phyloP scores from a whole-genome alignment of 2,888 invertebrate genomes.

The Vesta saturnalis region DNA sequence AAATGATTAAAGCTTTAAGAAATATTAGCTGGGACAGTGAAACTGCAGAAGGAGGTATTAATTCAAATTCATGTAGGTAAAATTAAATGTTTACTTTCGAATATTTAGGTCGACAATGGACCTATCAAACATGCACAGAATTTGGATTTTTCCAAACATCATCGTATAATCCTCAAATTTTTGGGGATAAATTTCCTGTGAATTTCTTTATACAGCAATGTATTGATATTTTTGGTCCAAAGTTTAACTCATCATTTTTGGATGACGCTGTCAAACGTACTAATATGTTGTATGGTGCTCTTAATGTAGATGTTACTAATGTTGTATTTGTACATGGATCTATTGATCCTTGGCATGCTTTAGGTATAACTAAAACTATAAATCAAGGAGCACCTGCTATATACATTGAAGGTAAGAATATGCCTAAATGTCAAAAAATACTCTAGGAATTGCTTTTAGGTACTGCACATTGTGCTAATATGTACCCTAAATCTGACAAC shows the following conservation, averaged over 20 bases:
- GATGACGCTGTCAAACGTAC: conserved; percentile 73
- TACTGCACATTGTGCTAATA: conserved; percentile 94
- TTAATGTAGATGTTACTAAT: conserved; percentile 74
- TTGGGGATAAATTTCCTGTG: conserved; percentile 79
- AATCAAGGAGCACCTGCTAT: conserved; percentile 73
- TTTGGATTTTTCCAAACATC: conserved; percentile 97
- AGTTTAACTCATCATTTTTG: conserved; percentile 72
- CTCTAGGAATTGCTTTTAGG: conserved; percentile 67
- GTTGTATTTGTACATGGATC: conserved; percentile 90
- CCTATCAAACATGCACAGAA: conserved; percentile 95
- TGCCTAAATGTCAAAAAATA: not conserved
- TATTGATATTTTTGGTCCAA: conserved; percentile 81
- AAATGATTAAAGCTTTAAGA: conserved; percentile 75
- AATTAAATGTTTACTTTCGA: not conserved
- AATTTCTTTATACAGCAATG: conserved; percentile 86
- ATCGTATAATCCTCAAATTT: conserved; percentile 69
- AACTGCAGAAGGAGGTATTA: conserved; percentile 71
- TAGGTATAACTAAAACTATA: conserved; percentile 73
- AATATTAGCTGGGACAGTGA: conserved; percentile 73
- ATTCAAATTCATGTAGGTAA: not conserved
- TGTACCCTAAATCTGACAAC: conserved; percentile 79
- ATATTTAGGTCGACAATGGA: conserved; percentile 82
- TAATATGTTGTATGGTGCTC: conserved; percentile 82
- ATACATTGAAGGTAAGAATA: conserved; percentile 73
- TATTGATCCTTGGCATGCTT: conserved; percentile 88